These are phyloP conservation scores for Coregonus ussuriensis DNA, from an alignment of 2,797 vertebrate species.

Conservation along the genomic window DNA sequence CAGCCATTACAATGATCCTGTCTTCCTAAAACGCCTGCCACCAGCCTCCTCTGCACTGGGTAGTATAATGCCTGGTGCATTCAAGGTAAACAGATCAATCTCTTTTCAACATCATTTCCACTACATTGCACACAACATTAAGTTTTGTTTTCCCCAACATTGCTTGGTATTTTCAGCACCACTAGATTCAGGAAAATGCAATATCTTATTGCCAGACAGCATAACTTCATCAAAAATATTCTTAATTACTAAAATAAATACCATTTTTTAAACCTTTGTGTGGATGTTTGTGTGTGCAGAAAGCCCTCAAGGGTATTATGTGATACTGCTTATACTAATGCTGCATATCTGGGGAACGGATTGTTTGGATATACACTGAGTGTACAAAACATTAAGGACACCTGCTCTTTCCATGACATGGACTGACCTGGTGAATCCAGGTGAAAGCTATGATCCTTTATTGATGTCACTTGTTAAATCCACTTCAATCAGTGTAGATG, in stretches of 20 bases:
- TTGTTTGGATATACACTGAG: too few species aligned
- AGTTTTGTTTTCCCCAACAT: slow-evolving; percentile 46
- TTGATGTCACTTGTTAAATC: too few species aligned
- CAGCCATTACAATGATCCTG: too few species aligned
- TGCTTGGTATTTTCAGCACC: slow-evolving; percentile 49
- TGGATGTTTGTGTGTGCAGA: neutral
- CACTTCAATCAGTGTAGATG: too few species aligned
- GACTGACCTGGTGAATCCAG: too few species aligned
- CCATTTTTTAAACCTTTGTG: neutral
- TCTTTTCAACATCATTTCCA: slow-evolving; percentile 59
- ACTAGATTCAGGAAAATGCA: slow-evolving; percentile 30
- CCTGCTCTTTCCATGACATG: too few species aligned
- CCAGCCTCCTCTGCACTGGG: too few species aligned
- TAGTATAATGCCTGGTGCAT: slow-evolving; percentile 7
- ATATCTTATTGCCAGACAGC: slow-evolving; percentile 14
- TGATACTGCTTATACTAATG: neutral
- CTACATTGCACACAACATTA: slow-evolving; percentile 47
- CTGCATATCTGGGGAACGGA: neutral
- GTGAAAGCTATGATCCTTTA: too few species aligned
- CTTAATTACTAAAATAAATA: neutral
- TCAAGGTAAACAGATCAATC: slow-evolving; percentile 66
- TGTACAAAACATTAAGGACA: too few species aligned
- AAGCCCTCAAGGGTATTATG: neutral
- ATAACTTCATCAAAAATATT: neutral
- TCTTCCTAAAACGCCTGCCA: too few species aligned